Percentiles rank a stretch among this genome's conserved stretches.
Conservation (phyloP, 2,797 vertebrate genomes). For the Morus bassanus region DNA sequence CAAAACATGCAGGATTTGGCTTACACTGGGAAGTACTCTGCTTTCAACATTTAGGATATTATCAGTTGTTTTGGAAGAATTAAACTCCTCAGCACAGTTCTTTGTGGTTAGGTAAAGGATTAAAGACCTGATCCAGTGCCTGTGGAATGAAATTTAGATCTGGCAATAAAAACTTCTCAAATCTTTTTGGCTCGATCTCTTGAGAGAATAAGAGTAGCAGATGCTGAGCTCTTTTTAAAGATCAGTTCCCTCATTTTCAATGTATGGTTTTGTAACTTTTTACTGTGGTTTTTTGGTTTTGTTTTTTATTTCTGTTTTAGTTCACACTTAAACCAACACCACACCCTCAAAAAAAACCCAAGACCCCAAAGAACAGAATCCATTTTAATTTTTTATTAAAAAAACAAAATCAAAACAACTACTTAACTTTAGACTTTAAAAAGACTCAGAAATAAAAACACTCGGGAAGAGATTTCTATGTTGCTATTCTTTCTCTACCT, state of each 20-base stretch:
- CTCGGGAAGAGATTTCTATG: background rate
- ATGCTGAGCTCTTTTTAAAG: slow-evolving; percentile 15
- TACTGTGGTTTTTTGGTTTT: background rate
- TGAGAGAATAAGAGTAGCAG: slow-evolving; percentile 28
- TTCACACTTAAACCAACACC: background rate
- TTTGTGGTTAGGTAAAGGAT: slow-evolving; percentile 59
- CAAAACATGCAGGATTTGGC: slow-evolving; percentile 48
- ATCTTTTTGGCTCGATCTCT: slow-evolving; percentile 18
- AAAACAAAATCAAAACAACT: background rate
- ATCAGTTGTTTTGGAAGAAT: slow-evolving; percentile 58
- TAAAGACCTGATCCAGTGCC: slow-evolving; percentile 48
- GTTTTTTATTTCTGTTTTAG: background rate
- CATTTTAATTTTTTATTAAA: background rate
- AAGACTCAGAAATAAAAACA: background rate
- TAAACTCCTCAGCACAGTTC: slow-evolving; percentile 41
- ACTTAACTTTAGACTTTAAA: background rate
- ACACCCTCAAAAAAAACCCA: background rate
- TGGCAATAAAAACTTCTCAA: slow-evolving; percentile 43
- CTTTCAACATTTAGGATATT: slow-evolving; percentile 39
- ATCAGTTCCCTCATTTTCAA: background rate
- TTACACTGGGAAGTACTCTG: slow-evolving; percentile 3
- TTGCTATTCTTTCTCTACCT: background rate
- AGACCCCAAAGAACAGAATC: background rate
- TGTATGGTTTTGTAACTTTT: background rate
- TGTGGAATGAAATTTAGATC: slow-evolving; percentile 55